These are phyloP conservation scores for Drosophila kepulauana DNA, from an alignment of 1,140 invertebrate genomes.

Conservation along the genomic window DNA sequence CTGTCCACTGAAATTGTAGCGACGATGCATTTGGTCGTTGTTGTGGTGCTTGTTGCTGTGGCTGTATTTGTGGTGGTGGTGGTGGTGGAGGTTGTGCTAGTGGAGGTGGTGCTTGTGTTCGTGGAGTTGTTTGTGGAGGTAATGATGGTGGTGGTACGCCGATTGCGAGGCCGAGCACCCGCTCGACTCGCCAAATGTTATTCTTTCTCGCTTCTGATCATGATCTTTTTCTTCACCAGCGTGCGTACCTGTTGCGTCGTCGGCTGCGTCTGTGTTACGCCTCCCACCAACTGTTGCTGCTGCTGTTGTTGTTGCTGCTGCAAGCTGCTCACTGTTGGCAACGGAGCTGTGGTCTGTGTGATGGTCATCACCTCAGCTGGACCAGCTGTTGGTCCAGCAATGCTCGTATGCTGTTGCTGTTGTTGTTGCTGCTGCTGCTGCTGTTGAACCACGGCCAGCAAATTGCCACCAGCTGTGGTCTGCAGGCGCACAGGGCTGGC, in stretches of 20 bases:
- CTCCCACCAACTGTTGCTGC: constrained; percentile 51
- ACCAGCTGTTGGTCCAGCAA: constrained; percentile 55
- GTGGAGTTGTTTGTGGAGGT: constrained; percentile 18
- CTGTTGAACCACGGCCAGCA: constrained; percentile 86
- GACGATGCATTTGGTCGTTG: constrained; percentile 47
- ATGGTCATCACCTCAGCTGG: constrained; percentile 79
- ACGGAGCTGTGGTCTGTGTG: constrained; percentile 66
- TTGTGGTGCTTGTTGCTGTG: constrained; percentile 34
- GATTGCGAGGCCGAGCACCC: constrained; percentile 53
- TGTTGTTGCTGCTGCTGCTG: constrained; percentile 51
- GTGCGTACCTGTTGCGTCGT: constrained; percentile 84
- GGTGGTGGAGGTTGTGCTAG: constrained; percentile 27
- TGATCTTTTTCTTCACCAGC: constrained; percentile 84
- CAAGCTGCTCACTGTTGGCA: constrained; percentile 66
- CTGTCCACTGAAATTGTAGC: constrained; percentile 46
- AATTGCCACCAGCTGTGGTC: constrained; percentile 84
- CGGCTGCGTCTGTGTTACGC: constrained; percentile 42
- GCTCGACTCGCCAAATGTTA: constrained; percentile 64
- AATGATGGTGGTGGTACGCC: constrained; percentile 60
- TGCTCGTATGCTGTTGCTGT: constrained; percentile 62
- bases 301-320: constrained; percentile 63
- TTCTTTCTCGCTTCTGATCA: constrained; percentile 84
- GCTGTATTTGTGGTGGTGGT: constrained; percentile 17
- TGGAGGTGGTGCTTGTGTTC: constrained; percentile 33
- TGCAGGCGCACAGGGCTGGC: constrained; percentile 86